Base-by-base conservation (phyloP, 2,113 vertebrate species). In the Elanoides forficatus region DNA sequence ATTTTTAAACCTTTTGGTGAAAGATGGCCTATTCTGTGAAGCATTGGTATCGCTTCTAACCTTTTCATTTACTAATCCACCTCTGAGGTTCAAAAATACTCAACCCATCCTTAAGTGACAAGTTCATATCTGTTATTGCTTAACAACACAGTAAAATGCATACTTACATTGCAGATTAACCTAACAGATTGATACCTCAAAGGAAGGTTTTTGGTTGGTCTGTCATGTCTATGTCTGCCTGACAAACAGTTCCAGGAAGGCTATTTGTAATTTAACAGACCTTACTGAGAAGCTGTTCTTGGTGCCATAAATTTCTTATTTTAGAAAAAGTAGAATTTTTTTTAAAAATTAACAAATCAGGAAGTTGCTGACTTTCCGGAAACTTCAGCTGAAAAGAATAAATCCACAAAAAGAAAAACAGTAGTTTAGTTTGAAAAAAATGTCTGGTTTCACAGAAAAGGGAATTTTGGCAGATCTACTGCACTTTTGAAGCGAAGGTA, bases 211-310 rank as follows among this genome's bases (percentile, higher is more conserved):
- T 83, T 80, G 50, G 60, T 91, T 73, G 84, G 70, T 82, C 81
- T 94, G 42, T 68, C 78, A 43, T 73, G 73, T 82, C 84, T 93
- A 76, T 8, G 2, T 66, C 62, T 82, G 70, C 78, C 55, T 80
- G 67, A 84, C n/a, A 95, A 95, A 94, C 89, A 91, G 58, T 96
- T 97, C 94, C 86, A 91, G 81, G 93, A 96, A 97, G 66, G 38
- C 79, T 93, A 81, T 72, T 89, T 81, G 83, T 85, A 80, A 80
- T 82, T 65, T 79, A 82, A 91, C 42, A 93, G 53, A 73, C 53
- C n/a, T 94, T 91, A 93, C 86, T 95, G 17, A 87, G 84, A 95
- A 96, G 45, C 40, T 68, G 20, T 29, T 89, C 32, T 85, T 89
- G 4, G 15, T 60, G 59, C 45, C 27, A 73, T 87, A 81, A 73